Conservation (phyloP, 2,888 invertebrate genomes). For the Oscheius sp. region DNA sequence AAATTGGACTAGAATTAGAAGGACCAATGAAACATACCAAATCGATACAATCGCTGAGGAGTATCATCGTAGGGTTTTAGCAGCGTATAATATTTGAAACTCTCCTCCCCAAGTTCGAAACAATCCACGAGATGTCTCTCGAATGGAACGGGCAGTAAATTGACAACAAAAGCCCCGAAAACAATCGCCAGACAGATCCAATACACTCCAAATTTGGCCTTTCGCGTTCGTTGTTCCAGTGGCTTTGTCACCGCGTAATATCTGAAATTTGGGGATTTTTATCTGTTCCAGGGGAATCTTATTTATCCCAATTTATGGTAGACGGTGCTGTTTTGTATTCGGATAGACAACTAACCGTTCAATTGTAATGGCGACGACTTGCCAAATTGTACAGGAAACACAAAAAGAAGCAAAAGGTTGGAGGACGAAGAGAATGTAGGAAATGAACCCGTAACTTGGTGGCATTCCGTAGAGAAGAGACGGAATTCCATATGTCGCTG, state of each 20-base stretch:
- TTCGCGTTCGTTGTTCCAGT: constrained; percentile 68
- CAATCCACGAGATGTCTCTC: constrained; percentile 67
- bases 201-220: constrained; percentile 67
- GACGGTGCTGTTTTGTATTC: no score
- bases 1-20: no score
- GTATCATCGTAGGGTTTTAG: constrained; percentile 64
- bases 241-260: constrained; percentile 70
- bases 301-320: neutral
- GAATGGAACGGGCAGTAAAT: constrained; percentile 67
- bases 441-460: constrained; percentile 60
- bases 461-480: constrained; percentile 55
- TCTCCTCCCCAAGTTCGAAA: constrained; percentile 52
- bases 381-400: constrained; percentile 72
- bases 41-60: constrained; percentile 48
- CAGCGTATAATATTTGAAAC: constrained; percentile 57
- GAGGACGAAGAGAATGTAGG: constrained; percentile 71
- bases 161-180: constrained; percentile 64
- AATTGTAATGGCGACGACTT: constrained; percentile 70
- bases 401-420: constrained; percentile 72
- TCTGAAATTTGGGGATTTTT: constrained; percentile 43
- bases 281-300: neutral
- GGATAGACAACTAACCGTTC: constrained; percentile 56
- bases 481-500: constrained; percentile 55
- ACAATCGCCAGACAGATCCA: constrained; percentile 65
- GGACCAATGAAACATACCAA: constrained; percentile 35